Evolutionary conservation across 2,888 invertebrate genomes (phyloP), one percentile per base, ranked within the genome.

Genomic region (Diarsia rubi): DNA sequence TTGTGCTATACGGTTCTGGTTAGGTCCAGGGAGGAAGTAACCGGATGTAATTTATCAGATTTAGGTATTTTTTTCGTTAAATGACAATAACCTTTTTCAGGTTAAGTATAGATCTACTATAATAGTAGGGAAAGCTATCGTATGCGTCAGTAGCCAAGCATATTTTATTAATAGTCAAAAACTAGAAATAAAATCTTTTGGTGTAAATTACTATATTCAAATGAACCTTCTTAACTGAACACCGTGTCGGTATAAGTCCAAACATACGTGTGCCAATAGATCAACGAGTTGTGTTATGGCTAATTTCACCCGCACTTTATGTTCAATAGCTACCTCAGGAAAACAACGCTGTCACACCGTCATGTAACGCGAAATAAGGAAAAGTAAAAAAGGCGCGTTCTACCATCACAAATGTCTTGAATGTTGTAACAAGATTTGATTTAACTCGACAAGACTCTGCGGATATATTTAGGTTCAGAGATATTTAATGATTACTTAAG

Each of bases 231-330:
- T 59, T 4, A 54, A 80, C 75, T 74, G 52, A 27, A 57, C 12
- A 60, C 45, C 60, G 57, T 45, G 47, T 66, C 65, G 19, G 31
- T 76, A 70, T 73, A 37, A 69, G n/a, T n/a, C 42, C 16, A 14
- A 24, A 42, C 45, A 57, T 19, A 70, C 44, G 79, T 75, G 73
- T 71, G 66, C 79, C 83, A 86, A 87, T 82, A 75, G 63, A 68
- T 73, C 49, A 83, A 83, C 85, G 42, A 75, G 88, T 88, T 85
- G 65, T 75, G 83, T 79, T 84, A 86, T 77, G 82, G 75, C 44
- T 84, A 79, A 84, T 87, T 88, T 87, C 84, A 82, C 85, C 75
- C 49, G 80, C 79, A 76, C 16, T 78, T 73, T 75, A 57, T 79
- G 70, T 70, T 83, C 37, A 16, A 24, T 73, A 64, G 37, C 27